These are phyloP conservation scores for Teleogryllus oceanicus DNA, from an alignment of 2,888 invertebrate species.

Conservation along the genomic window DNA sequence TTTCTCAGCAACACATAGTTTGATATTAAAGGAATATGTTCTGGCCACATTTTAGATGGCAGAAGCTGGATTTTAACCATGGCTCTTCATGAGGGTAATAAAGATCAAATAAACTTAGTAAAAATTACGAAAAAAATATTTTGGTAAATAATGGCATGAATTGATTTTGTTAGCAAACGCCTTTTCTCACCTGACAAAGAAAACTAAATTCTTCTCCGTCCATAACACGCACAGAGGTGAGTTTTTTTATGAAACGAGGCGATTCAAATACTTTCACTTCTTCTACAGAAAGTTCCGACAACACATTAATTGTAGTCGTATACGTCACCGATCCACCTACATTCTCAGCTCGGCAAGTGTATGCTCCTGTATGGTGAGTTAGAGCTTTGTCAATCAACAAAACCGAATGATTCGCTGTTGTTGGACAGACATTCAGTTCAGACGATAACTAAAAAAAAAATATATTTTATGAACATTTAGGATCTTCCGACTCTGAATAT, in stretches of 20 bases:
- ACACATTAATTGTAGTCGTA: slow-evolving; percentile 66
- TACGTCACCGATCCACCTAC: slow-evolving; percentile 83
- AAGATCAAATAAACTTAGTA: no score
- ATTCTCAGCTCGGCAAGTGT: slow-evolving; percentile 87
- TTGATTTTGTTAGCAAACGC: no score
- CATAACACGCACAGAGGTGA: slow-evolving; percentile 75
- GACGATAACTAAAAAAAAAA: slow-evolving; percentile 53
- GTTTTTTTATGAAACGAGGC: slow-evolving; percentile 71
- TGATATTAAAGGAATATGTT: no score
- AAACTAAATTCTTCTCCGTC: slow-evolving; percentile 82
- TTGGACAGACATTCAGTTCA: slow-evolving; percentile 65
- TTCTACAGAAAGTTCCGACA: slow-evolving; percentile 54
- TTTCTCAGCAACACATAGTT: no score
- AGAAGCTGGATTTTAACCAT: no score
- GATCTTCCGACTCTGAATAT: background rate
- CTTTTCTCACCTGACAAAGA: slow-evolving; percentile 54
- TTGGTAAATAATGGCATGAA: no score
- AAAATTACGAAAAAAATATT: no score
- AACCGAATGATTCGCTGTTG: slow-evolving; percentile 72
- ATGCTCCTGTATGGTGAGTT: slow-evolving; percentile 67
- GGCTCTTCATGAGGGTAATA: no score
- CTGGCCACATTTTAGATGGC: no score
- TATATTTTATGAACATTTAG: background rate
- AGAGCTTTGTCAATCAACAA: slow-evolving; percentile 70
- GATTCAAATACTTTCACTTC: slow-evolving; percentile 57